phyloP scores from a whole-genome alignment of 2,797 vertebrate genomes.

The Muscicapa comitata region DNA sequence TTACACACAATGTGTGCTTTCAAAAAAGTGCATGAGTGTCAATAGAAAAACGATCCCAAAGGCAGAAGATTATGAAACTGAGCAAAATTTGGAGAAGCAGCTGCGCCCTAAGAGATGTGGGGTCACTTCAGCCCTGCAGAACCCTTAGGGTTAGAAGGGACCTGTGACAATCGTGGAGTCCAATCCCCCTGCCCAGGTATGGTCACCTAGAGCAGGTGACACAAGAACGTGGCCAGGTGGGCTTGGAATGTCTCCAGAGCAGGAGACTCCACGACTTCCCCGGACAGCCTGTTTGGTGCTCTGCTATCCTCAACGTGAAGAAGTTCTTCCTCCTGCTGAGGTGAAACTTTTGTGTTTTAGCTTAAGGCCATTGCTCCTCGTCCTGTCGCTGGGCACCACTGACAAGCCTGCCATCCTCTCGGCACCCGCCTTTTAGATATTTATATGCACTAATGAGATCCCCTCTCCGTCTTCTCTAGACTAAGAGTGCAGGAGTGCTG shows the following conservation, averaged over 20 bases:
- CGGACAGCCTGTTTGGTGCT: background rate
- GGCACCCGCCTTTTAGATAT: background rate
- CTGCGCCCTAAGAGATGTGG: background rate
- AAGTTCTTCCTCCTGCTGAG: background rate
- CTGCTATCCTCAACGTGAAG: background rate
- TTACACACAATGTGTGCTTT: fast-evolving
- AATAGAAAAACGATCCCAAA: background rate
- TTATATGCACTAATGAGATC: background rate
- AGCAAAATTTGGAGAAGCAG: fast-evolving
- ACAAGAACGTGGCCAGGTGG: background rate
- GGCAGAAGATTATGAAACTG: fast-evolving
- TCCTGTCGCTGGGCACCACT: background rate
- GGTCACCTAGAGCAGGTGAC: background rate
- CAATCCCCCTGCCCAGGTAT: background rate
- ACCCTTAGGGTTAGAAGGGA: background rate
- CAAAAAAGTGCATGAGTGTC: fast-evolving
- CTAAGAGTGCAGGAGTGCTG: background rate
- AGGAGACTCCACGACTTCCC: background rate
- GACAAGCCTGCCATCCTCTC: background rate
- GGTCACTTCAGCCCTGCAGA: background rate
- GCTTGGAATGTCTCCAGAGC: background rate
- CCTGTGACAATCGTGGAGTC: background rate
- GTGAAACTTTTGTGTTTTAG: background rate
- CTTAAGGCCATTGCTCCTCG: background rate
- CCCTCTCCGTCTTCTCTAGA: background rate